A percentile compares a stretch with the other conserved stretches of the same genome.
Evolutionary conservation across 2,888 invertebrate genomes (phyloP).

Genomic region (Drosophila melanosoma): DNA sequence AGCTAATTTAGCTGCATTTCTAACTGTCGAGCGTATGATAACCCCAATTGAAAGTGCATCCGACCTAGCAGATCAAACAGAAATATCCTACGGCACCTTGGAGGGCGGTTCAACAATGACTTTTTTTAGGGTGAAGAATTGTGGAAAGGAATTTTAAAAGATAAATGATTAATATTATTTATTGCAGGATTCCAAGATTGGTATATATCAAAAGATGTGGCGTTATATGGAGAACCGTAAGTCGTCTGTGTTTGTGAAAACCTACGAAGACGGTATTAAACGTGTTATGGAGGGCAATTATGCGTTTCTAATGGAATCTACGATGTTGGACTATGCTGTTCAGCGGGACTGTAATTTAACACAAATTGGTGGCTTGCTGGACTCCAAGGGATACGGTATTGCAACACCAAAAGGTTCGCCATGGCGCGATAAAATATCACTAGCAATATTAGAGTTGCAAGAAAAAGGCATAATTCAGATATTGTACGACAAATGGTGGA

Average conservation of each 20-base stretch:
- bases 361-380: slow-evolving; percentile 93
- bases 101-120: slow-evolving; percentile 98
- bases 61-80: slow-evolving; percentile 96
- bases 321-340: slow-evolving; percentile 98
- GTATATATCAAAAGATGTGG: slow-evolving; percentile 98
- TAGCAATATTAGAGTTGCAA: slow-evolving; percentile 97
- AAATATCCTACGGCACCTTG: slow-evolving; percentile 96
- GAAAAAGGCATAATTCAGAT: slow-evolving; percentile 97
- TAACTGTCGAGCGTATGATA: slow-evolving; percentile 98
- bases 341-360: slow-evolving; percentile 97
- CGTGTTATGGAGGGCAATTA: slow-evolving; percentile 95
- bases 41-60: slow-evolving; percentile 98
- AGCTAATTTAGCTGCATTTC: slow-evolving; percentile 96
- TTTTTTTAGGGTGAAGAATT: slow-evolving; percentile 92
- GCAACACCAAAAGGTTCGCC: slow-evolving; percentile 98
- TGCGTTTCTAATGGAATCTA: slow-evolving; percentile 99
- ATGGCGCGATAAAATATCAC: slow-evolving; percentile 98
- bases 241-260: slow-evolving; percentile 93
- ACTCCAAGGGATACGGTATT: slow-evolving; percentile 93
- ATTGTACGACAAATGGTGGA: slow-evolving; percentile 99
- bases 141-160: background rate
- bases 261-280: slow-evolving; percentile 96
- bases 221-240: slow-evolving; percentile 94
- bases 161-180: background rate
- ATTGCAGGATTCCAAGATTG: slow-evolving; percentile 93